Base-by-base conservation (phyloP, 1,140 invertebrate species). In the Tyrophagus putrescentiae region DNA sequence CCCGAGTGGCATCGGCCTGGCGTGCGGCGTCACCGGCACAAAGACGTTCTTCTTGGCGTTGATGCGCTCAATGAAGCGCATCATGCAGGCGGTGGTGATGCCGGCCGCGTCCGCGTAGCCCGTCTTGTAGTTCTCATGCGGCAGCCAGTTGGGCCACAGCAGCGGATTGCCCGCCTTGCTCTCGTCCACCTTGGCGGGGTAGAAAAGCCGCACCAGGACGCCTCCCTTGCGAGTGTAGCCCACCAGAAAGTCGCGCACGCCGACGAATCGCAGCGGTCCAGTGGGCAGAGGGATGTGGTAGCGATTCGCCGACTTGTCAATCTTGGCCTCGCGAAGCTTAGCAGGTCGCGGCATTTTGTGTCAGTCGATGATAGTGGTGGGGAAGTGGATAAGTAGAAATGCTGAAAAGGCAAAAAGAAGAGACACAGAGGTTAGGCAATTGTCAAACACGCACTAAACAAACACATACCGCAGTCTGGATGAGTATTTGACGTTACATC, bases 61-160 rank as follows among this genome's bases (percentile, higher is more conserved):
- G 60, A 75, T 61, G 71, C 70, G 76, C 68, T 76, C 75, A 3
- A 76, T 60, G 31, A 73, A 69, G 50, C 74, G 72, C 31, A 79
- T 67, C 18, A 64, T 60, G 71, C 70, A 28, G 69, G 68, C 63
- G 72, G 76, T 50, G n/a, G n/a, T n/a, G n/a, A 75, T 70, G 62
- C 72, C 70, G 29, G 77, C 62, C 54, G 79, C 76, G 60, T 70
- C 69, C 1, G 77, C 72, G 64, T 79, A 76, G 1, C 79, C 80
- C 61, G 73, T 63, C 5, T 76, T 64, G 66, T 81, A 81, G 56
- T 73, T 73, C 61, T 74, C 71, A 65, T 78, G 69, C 31, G 77
- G 76, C 36, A 78, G 68, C 80, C 80, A 82, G 1, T 73, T 68
- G 9, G 78, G 72, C 76, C 77, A 80, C 67, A 72, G 70, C 39